These are phyloP conservation scores for Micropoecilia bifurca DNA, from an alignment of 2,797 vertebrate genomes.

Conservation along the genomic window DNA sequence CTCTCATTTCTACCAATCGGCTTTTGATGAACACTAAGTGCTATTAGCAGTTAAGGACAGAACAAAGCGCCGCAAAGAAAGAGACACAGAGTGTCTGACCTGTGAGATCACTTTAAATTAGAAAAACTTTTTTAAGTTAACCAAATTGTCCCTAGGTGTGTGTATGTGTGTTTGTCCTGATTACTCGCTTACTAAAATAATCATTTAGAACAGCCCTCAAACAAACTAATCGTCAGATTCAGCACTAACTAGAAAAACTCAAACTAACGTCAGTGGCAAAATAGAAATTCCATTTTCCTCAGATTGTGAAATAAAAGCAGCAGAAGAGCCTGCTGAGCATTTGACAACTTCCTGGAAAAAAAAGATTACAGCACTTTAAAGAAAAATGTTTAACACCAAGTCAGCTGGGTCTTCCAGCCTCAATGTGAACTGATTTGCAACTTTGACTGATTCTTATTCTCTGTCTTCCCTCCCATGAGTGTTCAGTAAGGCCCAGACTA, in stretches of 20 bases:
- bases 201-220: neutral
- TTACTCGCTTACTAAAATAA: neutral
- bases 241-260: neutral
- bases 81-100: too few species aligned
- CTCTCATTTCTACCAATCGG: too few species aligned
- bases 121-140: too few species aligned
- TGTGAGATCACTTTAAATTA: too few species aligned
- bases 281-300: neutral
- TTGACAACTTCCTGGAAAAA: neutral
- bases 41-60: too few species aligned
- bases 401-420: neutral
- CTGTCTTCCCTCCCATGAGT: neutral
- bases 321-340: neutral
- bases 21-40: too few species aligned
- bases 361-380: neutral
- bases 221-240: neutral
- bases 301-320: neutral
- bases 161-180: too few species aligned
- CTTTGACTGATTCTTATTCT: slow-evolving; percentile 2
- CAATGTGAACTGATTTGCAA: neutral
- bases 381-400: neutral
- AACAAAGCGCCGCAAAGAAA: too few species aligned
- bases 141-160: too few species aligned
- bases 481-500: neutral
- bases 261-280: neutral